A percentile compares a stretch with the other conserved stretches of the same genome.
Evolutionary conservation across 64 coral and sea anemone species (phyloP).

Genomic region (Dendrophyllia cribrosa): DNA sequence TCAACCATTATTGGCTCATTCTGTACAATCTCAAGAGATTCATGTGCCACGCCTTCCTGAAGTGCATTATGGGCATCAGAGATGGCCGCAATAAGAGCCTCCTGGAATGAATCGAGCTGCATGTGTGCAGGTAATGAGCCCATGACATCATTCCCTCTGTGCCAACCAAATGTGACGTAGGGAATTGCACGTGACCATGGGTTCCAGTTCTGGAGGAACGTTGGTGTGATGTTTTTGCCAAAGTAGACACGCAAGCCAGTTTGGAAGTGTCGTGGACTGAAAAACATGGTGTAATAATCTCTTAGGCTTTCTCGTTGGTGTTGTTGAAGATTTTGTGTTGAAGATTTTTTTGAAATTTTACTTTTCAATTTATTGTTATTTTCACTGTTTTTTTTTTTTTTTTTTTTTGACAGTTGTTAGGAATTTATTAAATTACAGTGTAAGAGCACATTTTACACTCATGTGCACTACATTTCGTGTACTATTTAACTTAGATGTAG

Average conservation of each 20-base stretch:
- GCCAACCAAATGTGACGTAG: conserved; percentile 85
- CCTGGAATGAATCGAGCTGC: conserved; percentile 72
- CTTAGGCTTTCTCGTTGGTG: background rate
- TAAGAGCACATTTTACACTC: too few species aligned
- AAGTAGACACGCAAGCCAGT: conserved; percentile 88
- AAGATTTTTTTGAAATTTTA: too few species aligned
- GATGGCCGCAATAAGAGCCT: conserved; percentile 67
- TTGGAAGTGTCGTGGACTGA: conserved; percentile 88
- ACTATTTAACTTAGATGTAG: too few species aligned
- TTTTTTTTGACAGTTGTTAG: too few species aligned
- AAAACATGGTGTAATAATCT: conserved; percentile 39
- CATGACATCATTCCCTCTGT: conserved; percentile 74
- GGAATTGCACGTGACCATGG: conserved; percentile 95
- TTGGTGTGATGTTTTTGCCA: conserved; percentile 68
- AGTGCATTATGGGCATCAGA: conserved; percentile 72
- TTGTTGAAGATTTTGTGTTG: too few species aligned
- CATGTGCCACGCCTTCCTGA: conserved; percentile 67
- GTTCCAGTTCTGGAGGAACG: conserved; percentile 93
- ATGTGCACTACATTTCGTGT: too few species aligned
- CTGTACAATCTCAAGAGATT: conserved; percentile 72
- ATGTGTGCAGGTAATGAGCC: conserved; percentile 61
- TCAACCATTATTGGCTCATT: conserved; percentile 84
- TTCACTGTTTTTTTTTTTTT: too few species aligned
- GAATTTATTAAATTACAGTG: too few species aligned
- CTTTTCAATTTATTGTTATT: too few species aligned